phyloP scores from a whole-genome alignment of 2,888 invertebrate genomes.

The Orgyia antiqua region DNA sequence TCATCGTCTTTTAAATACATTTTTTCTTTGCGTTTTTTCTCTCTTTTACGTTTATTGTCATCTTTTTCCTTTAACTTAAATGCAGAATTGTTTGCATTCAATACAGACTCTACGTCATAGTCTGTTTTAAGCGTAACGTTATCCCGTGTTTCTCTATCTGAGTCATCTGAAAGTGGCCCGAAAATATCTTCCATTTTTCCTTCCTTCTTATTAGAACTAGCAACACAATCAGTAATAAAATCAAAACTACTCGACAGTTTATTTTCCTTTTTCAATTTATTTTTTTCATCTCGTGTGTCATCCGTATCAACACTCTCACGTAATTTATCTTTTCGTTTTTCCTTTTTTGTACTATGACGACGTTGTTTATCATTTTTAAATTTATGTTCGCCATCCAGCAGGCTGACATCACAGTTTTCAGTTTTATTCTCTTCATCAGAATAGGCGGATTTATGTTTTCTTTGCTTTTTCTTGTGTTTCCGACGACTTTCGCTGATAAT shows the following conservation, averaged over 20 bases:
- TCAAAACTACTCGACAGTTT: conserved; percentile 50
- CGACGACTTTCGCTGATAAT: conserved; percentile 78
- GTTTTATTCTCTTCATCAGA: conserved; percentile 77
- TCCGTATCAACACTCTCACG: conserved; percentile 71
- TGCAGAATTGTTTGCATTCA: conserved; percentile 31
- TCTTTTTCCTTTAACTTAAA: conserved; percentile 65
- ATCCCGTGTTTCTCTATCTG: conserved; percentile 50
- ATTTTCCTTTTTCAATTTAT: conserved; percentile 79
- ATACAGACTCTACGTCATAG: conserved; percentile 36
- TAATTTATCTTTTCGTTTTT: conserved; percentile 78
- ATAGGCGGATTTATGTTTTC: conserved; percentile 83
- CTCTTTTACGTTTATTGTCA: conserved; percentile 78
- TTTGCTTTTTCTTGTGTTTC: conserved; percentile 92
- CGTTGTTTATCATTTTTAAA: conserved; percentile 74
- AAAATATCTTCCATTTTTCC: conserved; percentile 94
- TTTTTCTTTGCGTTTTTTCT: conserved; percentile 81
- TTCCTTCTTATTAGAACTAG: conserved; percentile 77
- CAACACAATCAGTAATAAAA: conserved; percentile 36
- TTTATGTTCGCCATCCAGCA: conserved; percentile 42
- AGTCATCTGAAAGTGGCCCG: conserved; percentile 89
- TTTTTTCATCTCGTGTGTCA: conserved; percentile 72
- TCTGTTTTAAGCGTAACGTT: conserved; percentile 40
- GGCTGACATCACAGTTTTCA: conserved; percentile 42
- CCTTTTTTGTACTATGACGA: conserved; percentile 76
- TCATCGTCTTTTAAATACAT: conserved; percentile 82